phyloP scores from a whole-genome alignment of 2,113 vertebrate genomes.

The Serranochromis macrocephalus region DNA sequence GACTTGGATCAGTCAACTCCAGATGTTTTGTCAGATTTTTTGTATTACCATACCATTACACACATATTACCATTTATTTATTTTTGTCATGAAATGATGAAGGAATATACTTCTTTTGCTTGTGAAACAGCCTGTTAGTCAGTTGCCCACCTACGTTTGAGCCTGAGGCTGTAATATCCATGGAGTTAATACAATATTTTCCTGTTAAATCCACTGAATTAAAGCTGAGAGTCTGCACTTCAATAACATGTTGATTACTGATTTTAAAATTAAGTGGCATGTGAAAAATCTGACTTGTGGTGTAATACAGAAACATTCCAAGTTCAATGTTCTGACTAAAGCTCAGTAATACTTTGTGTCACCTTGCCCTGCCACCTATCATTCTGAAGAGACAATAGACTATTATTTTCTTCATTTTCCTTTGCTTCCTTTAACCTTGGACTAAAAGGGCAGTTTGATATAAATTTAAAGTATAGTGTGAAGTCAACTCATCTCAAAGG shows the following conservation, averaged over 20 bases:
- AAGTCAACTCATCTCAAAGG: conserved; percentile 42
- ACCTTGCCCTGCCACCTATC: background rate
- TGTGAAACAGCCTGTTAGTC: background rate
- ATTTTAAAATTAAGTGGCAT: background rate
- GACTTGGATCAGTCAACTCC: background rate
- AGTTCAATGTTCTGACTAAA: background rate
- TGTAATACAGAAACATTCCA: background rate
- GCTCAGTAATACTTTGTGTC: background rate
- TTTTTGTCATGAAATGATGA: background rate
- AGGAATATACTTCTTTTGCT: background rate
- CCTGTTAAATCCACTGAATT: background rate
- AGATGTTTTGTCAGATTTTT: background rate
- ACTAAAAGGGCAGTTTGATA: conserved; percentile 9
- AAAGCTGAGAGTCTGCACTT: background rate
- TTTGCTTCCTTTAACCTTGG: conserved; percentile 21
- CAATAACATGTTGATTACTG: background rate
- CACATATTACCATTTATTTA: background rate
- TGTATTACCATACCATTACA: background rate
- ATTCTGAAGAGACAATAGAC: background rate
- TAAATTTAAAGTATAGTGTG: background rate
- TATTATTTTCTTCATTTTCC: conserved; percentile 5
- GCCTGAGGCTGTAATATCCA: background rate
- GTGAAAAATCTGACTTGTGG: background rate
- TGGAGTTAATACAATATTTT: background rate
- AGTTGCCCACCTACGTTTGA: background rate